Conservation (phyloP, 2,113 vertebrate species). For the Stictonetta naevosa region DNA sequence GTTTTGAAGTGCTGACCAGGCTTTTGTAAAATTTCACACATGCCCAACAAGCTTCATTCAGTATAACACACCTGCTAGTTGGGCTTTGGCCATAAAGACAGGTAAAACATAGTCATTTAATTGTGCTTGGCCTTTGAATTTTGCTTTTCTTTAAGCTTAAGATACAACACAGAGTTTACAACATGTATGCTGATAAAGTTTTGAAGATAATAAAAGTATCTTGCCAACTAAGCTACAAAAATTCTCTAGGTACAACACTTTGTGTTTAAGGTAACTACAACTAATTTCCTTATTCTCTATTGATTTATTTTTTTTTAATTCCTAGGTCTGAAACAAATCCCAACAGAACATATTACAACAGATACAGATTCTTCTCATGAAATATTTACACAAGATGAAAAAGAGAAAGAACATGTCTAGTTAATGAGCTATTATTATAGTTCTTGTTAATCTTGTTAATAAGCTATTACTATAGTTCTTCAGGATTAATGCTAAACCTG, state of each 20-base stretch:
- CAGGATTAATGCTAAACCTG: background rate
- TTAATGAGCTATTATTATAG: background rate
- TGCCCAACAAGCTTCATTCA: background rate
- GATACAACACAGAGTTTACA: background rate
- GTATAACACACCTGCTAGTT: background rate
- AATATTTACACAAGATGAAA: background rate
- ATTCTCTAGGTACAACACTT: background rate
- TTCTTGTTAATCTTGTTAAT: background rate
- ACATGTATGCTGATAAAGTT: background rate
- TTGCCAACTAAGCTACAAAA: background rate
- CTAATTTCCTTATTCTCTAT: background rate
- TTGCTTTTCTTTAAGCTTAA: background rate
- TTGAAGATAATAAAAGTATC: background rate
- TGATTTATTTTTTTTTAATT: background rate
- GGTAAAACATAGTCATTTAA: background rate
- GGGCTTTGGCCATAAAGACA: background rate
- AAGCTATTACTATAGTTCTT: background rate
- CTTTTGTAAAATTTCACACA: background rate
- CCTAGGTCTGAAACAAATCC: background rate
- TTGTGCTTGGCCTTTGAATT: background rate
- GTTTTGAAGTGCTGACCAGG: background rate
- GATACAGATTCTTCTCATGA: background rate
- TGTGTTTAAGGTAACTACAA: background rate
- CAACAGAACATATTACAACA: background rate
- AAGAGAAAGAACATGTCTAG: background rate